Base-by-base conservation (phyloP, 2,113 vertebrate genomes). In the Conger conger region DNA sequence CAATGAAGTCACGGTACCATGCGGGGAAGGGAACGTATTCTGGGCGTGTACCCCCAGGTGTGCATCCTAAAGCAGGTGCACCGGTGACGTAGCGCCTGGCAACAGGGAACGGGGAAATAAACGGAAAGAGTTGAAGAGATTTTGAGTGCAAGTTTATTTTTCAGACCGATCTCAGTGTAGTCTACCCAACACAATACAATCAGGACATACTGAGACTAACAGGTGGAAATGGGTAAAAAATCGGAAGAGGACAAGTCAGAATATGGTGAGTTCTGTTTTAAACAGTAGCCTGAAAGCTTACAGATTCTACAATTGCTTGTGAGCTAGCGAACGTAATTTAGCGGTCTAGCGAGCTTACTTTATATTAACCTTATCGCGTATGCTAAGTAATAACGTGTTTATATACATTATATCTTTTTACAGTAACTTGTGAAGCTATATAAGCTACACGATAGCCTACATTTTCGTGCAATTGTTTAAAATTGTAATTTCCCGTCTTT, bases 181-280 rank as follows among this genome's bases (percentile, higher is more conserved):
- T 53, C 36, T 35, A 45, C 30, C 27, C 33, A 20, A 79, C 17
- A 36, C 35, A 42, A 84, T 77, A 42, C 40, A 42, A 77, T 3
- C 33, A 76, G 37, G 33, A 76, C 80, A 84, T n/a, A 33, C 15
- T 23, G 27, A 76, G 33, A 17, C 3, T 15, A 79, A 79, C 35
- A 79, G 38, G 36, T 79, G 77, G 27, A 86, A 40, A 95, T 95
- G 94, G 92, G 93, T 6, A 90, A 88, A 87, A 89, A 89, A 2
- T 92, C 83, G 68, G 35, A 90, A 36, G 88, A 93, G 50, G 83
- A 77, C 18, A 79, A 79, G 1, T 27, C 91, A 37, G 90, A 92
- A 57, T 93, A 94, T n/a, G 94, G 94, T 95, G 91, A 95, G 94
- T 89, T 38, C 4, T 63, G 57, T 63, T 63, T 23, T 23, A 20